Conservation (phyloP, 2,888 invertebrate genomes). For the Neocrepidodera transversa region DNA sequence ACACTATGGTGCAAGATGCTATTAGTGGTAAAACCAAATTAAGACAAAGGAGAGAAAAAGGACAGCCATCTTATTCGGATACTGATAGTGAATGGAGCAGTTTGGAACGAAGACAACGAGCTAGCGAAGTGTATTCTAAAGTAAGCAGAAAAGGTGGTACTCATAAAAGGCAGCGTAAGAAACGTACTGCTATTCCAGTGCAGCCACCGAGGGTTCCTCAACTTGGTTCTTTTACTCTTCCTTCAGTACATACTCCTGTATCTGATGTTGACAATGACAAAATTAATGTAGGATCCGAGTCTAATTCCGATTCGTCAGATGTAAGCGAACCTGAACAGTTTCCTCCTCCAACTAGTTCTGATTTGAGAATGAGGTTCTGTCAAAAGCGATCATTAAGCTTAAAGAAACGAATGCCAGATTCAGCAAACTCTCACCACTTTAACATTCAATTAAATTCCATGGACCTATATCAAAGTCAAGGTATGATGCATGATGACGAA, state of each 20-base stretch:
- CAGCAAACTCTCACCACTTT: slow-evolving; percentile 65
- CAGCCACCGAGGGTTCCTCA: slow-evolving; percentile 74
- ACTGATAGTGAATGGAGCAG: slow-evolving; percentile 91
- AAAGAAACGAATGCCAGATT: slow-evolving; percentile 60
- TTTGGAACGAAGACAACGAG: slow-evolving; percentile 65
- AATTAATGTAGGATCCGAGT: slow-evolving; percentile 56
- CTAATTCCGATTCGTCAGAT: slow-evolving; percentile 59
- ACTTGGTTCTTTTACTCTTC: slow-evolving; percentile 53
- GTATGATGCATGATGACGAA: slow-evolving; percentile 68
- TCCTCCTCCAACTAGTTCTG: slow-evolving; percentile 48
- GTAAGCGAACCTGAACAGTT: slow-evolving; percentile 56
- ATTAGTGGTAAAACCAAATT: slow-evolving; percentile 64
- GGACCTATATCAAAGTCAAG: slow-evolving; percentile 58
- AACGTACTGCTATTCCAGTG: slow-evolving; percentile 81
- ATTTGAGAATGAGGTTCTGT: slow-evolving; percentile 54
- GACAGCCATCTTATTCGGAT: slow-evolving; percentile 79
- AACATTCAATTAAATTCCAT: slow-evolving; percentile 58
- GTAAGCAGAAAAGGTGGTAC: slow-evolving; percentile 72
- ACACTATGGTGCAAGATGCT: slow-evolving; percentile 64
- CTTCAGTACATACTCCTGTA: slow-evolving; percentile 55
- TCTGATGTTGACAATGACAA: slow-evolving; percentile 52
- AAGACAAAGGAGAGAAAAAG: slow-evolving; percentile 70
- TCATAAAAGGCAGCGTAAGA: slow-evolving; percentile 76
- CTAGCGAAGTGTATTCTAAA: slow-evolving; percentile 69
- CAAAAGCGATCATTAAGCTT: slow-evolving; percentile 60